A percentile compares a stretch with the other conserved stretches of the same genome.
phyloP scores from a whole-genome alignment of 2,888 invertebrate species.

The Prosapia bicincta region DNA sequence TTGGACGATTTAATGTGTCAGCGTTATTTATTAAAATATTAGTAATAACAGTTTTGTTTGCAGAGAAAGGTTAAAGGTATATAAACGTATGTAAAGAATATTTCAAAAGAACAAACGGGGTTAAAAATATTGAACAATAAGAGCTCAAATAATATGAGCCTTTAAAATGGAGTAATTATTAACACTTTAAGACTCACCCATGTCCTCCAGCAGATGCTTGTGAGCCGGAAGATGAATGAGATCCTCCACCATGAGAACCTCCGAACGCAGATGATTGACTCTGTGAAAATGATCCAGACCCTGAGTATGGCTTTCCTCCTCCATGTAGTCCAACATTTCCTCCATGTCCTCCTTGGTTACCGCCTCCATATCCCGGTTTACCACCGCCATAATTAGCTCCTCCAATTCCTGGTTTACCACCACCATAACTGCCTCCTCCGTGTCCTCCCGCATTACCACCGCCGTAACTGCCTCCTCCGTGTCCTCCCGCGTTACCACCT shows the following conservation, averaged over 20 bases:
- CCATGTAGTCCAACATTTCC: neutral
- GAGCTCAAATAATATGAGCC: too few relatives aligned
- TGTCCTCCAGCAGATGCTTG: neutral
- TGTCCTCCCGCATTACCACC: neutral
- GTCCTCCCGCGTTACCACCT: neutral
- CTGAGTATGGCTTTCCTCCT: neutral
- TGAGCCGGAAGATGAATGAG: neutral
- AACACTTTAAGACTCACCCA: neutral
- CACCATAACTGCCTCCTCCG: neutral
- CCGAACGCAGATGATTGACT: neutral
- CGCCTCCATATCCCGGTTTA: neutral
- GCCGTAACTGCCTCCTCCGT: neutral
- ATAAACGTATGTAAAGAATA: too few relatives aligned
- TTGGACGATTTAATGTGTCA: too few relatives aligned
- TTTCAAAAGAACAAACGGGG: too few relatives aligned
- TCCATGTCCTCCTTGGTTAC: neutral
- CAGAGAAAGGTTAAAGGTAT: too few relatives aligned
- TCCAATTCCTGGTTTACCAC: neutral
- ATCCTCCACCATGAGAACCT: neutral
- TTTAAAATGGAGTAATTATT: too few relatives aligned
- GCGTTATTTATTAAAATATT: too few relatives aligned
- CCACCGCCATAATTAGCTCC: neutral
- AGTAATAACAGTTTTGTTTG: too few relatives aligned
- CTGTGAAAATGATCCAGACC: neutral
- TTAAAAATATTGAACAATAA: too few relatives aligned